phyloP scores from a whole-genome alignment of 2,888 invertebrate genomes.

The Drosophila helvetica region DNA sequence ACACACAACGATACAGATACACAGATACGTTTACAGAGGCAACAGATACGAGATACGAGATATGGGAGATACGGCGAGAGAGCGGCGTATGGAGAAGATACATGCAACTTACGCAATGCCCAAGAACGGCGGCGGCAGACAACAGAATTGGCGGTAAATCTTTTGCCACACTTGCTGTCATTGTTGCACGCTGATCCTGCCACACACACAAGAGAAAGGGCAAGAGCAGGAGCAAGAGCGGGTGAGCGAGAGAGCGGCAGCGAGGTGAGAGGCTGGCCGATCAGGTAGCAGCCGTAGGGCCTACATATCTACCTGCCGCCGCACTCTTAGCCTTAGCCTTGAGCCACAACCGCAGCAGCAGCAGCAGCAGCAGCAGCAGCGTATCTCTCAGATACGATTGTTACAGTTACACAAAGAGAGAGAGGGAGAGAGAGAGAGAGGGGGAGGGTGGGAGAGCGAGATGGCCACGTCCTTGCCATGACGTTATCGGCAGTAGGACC shows the following conservation, averaged over 20 bases:
- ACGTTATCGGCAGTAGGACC: background rate
- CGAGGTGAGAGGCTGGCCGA: conserved; percentile 3
- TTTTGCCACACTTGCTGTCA: conserved; percentile 63
- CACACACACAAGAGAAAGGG: background rate
- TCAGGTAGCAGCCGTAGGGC: conserved; percentile 22
- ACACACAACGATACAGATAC: conserved; percentile 30
- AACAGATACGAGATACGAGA: conserved; percentile 15
- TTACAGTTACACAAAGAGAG: conserved; percentile 60
- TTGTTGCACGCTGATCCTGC: conserved; percentile 58
- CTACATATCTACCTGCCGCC: conserved; percentile 55
- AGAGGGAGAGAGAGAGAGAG: background rate
- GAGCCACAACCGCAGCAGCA: conserved; percentile 41
- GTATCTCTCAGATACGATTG: conserved; percentile 55
- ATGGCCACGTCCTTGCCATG: background rate
- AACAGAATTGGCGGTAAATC: conserved; percentile 67
- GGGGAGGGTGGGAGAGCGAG: background rate
- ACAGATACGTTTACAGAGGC: conserved; percentile 10
- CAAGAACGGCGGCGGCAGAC: background rate
- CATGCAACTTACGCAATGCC: conserved; percentile 64
- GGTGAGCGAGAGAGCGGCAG: background rate
- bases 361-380: background rate
- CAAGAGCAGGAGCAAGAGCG: background rate
- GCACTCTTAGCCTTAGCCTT: conserved; percentile 44
- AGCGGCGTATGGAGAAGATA: conserved; percentile 55
- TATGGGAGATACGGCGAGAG: conserved; percentile 4